These are phyloP conservation scores for Gobio occitaniae DNA, from an alignment of 2,797 vertebrate species.

Conservation along the genomic window DNA sequence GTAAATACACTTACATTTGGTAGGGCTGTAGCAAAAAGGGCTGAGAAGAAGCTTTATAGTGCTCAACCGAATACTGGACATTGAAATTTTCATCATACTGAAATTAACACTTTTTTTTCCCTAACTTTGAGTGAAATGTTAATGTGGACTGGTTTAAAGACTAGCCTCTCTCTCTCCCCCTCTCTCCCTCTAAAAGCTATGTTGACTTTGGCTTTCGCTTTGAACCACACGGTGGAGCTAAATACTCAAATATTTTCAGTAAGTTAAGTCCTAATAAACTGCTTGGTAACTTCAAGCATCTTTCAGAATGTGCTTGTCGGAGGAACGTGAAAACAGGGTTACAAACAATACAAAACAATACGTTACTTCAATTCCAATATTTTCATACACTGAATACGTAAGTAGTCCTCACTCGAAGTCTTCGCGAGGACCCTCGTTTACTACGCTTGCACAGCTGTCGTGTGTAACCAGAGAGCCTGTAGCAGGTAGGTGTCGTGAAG, in stretches of 20 bases:
- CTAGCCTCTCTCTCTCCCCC: too few species aligned
- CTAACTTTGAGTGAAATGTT: too few species aligned
- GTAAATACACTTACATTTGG: neutral
- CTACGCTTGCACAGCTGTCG: conserved; percentile 58
- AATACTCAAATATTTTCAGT: neutral
- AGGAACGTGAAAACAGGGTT: neutral
- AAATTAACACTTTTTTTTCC: too few species aligned
- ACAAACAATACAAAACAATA: neutral
- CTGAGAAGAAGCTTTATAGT: too few species aligned
- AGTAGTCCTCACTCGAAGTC: neutral
- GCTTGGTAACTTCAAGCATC: neutral
- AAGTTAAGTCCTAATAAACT: neutral
- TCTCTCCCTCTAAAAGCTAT: neutral
- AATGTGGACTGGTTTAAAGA: too few species aligned
- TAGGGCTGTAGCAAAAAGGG: too few species aligned
- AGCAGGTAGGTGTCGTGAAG: conserved; percentile 53
- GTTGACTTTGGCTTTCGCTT: too few species aligned
- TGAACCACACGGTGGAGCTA: conserved; percentile 8
- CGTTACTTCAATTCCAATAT: neutral
- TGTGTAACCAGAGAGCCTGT: conserved; percentile 58
- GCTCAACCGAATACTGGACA: too few species aligned
- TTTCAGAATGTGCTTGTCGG: neutral
- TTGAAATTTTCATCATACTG: too few species aligned
- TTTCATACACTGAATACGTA: conserved; percentile 2
- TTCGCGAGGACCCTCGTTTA: neutral